Evolutionary conservation across 2,797 vertebrate genomes (phyloP).

Genomic region (Alexandromys oeconomus): DNA sequence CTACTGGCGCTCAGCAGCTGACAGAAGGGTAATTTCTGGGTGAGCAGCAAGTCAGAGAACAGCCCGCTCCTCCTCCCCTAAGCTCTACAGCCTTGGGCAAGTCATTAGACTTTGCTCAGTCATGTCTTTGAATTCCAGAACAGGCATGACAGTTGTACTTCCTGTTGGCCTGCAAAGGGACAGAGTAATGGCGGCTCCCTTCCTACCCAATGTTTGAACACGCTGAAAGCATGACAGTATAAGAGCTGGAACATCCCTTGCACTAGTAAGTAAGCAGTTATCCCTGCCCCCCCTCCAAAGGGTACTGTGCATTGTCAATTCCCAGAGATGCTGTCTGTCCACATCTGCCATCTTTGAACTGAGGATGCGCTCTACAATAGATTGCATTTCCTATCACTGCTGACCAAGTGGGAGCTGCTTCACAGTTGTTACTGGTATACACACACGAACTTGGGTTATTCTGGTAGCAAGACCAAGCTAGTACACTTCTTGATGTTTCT

Average conservation of each 20-base stretch:
- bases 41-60: neutral
- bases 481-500: conserved; percentile 50
- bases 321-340: conserved; percentile 24
- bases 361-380: conserved; percentile 11
- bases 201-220: neutral
- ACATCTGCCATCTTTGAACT: neutral
- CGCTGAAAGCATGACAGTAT: neutral
- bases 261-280: neutral
- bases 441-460: neutral
- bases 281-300: neutral
- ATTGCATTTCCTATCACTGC: neutral
- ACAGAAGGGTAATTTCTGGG: neutral
- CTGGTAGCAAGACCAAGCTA: neutral
- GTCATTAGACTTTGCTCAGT: neutral
- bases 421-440: neutral
- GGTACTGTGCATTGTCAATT: neutral
- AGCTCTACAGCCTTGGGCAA: neutral
- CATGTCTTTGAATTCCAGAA: neutral
- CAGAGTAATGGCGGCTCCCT: neutral
- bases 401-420: neutral
- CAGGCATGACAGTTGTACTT: neutral
- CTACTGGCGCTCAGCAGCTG: neutral
- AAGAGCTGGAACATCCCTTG: neutral
- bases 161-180: neutral
- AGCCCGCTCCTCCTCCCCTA: neutral